Conservation (phyloP, 2,888 invertebrate species). For the Nezara viridula region DNA sequence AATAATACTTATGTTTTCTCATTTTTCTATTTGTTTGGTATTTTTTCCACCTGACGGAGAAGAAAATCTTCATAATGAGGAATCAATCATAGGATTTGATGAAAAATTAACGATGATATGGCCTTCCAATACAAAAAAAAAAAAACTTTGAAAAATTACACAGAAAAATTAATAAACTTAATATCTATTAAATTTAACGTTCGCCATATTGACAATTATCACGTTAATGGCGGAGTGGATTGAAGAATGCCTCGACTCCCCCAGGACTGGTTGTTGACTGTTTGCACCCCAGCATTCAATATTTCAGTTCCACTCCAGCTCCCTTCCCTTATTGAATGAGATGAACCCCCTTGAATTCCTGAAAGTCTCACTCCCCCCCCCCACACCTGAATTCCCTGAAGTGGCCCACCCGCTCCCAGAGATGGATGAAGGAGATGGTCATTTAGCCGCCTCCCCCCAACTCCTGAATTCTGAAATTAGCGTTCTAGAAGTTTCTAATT, state of each 20-base stretch:
- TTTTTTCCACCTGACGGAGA: too few species aligned
- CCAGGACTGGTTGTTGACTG: background rate
- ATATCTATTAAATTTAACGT: background rate
- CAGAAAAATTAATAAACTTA: too few species aligned
- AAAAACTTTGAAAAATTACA: too few species aligned
- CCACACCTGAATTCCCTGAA: background rate
- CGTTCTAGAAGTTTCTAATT: constrained; percentile 37
- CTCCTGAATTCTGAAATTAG: background rate
- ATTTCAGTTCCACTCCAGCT: constrained; percentile 22
- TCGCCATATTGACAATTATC: background rate
- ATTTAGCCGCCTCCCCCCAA: background rate
- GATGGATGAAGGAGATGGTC: constrained; percentile 21
- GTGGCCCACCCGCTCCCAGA: background rate
- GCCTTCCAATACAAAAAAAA: too few species aligned
- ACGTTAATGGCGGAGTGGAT: background rate
- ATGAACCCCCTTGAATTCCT: background rate
- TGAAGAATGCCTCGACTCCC: background rate
- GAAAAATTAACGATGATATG: too few species aligned
- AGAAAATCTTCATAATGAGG: too few species aligned
- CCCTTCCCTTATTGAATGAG: constrained; percentile 21
- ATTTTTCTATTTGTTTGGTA: too few species aligned
- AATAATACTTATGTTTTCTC: too few species aligned
- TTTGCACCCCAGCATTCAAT: constrained; percentile 43
- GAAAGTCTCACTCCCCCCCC: background rate
- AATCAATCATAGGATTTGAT: too few species aligned